Evolutionary conservation across 1,140 invertebrate species (phyloP).

Genomic region (Trinorchestia longiramus): DNA sequence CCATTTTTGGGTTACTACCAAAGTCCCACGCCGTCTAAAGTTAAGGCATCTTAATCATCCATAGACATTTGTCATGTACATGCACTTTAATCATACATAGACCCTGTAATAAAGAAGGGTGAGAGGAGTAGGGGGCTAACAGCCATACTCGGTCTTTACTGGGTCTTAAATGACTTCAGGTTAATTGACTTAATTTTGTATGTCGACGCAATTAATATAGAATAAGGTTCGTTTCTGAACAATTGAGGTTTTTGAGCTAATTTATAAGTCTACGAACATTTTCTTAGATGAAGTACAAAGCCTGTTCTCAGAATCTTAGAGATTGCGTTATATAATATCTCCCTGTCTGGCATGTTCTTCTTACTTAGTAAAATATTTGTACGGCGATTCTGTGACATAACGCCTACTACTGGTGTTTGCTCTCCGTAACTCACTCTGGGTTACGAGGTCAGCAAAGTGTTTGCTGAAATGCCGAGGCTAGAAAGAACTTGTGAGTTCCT

Average conservation of each 20-base stretch:
- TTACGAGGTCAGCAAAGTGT: slow-evolving; percentile 42
- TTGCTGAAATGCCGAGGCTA: background rate
- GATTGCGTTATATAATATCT: background rate
- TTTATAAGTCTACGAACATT: background rate
- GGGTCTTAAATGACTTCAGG: too few relatives aligned
- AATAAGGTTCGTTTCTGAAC: background rate
- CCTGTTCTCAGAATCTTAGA: background rate
- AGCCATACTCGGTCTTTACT: too few relatives aligned
- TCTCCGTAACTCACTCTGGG: background rate
- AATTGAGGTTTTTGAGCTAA: background rate
- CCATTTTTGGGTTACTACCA: too few relatives aligned
- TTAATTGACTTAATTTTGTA: too few relatives aligned
- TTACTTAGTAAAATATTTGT: background rate
- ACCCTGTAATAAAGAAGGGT: too few relatives aligned
- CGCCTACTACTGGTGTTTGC: background rate
- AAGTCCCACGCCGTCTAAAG: too few relatives aligned
- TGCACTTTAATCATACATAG: too few relatives aligned
- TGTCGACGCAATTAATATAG: background rate
- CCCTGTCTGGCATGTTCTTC: background rate
- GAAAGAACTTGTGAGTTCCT: slow-evolving; percentile 6
- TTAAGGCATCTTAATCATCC: too few relatives aligned
- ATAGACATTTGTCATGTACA: too few relatives aligned
- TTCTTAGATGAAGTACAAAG: background rate
- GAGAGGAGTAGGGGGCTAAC: too few relatives aligned
- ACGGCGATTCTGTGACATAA: slow-evolving; percentile 41